Base-by-base conservation (phyloP, 2,888 invertebrate species). In the Agrotis ipsilon region DNA sequence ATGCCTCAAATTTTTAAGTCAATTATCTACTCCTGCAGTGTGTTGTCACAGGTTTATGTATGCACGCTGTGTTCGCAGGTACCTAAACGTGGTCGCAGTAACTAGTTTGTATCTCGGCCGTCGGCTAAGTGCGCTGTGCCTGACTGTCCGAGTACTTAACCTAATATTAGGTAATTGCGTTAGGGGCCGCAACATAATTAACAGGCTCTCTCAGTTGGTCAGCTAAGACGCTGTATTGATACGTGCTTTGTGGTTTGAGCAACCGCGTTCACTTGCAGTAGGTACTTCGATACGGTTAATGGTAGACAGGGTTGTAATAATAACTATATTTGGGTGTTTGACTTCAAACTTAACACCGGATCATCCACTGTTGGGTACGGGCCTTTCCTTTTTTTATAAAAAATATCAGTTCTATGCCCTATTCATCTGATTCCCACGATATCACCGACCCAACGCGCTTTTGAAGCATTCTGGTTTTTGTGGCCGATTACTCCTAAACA, bases 151-250 rank as follows among this genome's bases (percentile, higher is more conserved):
- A 94, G 93, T 94, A 94, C 93, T 93, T 95, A 96, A 96, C 94
- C 94, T 94, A 95, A 95, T 96, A 94, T 94, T 93, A 91, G 88
- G 90, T 95, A 93, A 96, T 95, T 94, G 93, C 91, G 92, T 95
- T 93, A 93, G 86, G 85, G 88, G 88, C 92, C 92, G 89, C 91
- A 90, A 93, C 92, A 92, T 92, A 95, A 94, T 95, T 94, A 95
- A 88, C 92, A 85, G 85, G 87, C 88, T 90, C 92, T 90, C 91
- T 85, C 89, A 90, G 90, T 90, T 90, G 91, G 92, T 90, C 91
- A 87, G 90, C 91, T 91, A 92, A 94, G 93, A 92, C 90, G 89
- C 69, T 83, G 86, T 90, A 89, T 89, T 87, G 90, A 90, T 92
- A 93, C 92, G 91, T 91, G 92, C 89, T 89, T 89, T 91, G 89